These are phyloP conservation scores for Hydriomena furcata DNA, from an alignment of 2,888 invertebrate genomes.

Conservation along the genomic window DNA sequence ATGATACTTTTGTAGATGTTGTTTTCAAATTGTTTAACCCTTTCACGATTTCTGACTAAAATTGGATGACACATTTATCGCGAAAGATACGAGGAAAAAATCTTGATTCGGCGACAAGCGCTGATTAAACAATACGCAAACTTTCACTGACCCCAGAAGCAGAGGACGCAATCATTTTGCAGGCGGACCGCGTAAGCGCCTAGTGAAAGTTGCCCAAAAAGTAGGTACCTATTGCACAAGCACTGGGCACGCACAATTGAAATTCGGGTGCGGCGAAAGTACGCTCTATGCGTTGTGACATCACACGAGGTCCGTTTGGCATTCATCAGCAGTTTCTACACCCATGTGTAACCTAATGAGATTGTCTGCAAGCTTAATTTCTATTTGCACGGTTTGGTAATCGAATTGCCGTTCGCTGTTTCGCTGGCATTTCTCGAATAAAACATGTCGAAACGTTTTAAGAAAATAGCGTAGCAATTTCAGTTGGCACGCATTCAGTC, in stretches of 20 bases:
- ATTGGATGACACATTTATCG: conserved; percentile 19
- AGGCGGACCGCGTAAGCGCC: conserved; percentile 74
- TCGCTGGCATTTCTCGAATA: conserved; percentile 17
- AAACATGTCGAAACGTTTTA: conserved; percentile 21
- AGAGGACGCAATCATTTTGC: conserved; percentile 76
- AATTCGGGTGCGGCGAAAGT: conserved; percentile 80
- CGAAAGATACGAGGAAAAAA: conserved; percentile 11
- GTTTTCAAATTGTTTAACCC: conserved; percentile 7
- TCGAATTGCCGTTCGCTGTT: conserved; percentile 10
- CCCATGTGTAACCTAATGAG: conserved; percentile 22
- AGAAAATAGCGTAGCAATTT: conserved; percentile 18
- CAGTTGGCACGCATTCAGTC: conserved; percentile 42
- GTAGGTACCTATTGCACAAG: conserved; percentile 76
- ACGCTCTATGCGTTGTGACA: conserved; percentile 56
- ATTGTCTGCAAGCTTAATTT: conserved; percentile 18
- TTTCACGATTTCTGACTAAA: conserved; percentile 2
- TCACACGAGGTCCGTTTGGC: conserved; percentile 47
- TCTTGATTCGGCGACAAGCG: conserved; percentile 29
- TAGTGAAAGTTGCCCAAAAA: conserved; percentile 81
- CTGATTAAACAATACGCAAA: conserved; percentile 59
- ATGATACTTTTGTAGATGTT: conserved; percentile 13
- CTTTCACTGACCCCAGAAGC: conserved; percentile 77
- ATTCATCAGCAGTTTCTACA: conserved; percentile 39
- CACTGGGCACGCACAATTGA: conserved; percentile 69
- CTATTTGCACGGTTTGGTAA: conserved; percentile 24